These are phyloP conservation scores for Stercorarius parasiticus DNA, from an alignment of 2,113 vertebrate genomes.

Conservation along the genomic window DNA sequence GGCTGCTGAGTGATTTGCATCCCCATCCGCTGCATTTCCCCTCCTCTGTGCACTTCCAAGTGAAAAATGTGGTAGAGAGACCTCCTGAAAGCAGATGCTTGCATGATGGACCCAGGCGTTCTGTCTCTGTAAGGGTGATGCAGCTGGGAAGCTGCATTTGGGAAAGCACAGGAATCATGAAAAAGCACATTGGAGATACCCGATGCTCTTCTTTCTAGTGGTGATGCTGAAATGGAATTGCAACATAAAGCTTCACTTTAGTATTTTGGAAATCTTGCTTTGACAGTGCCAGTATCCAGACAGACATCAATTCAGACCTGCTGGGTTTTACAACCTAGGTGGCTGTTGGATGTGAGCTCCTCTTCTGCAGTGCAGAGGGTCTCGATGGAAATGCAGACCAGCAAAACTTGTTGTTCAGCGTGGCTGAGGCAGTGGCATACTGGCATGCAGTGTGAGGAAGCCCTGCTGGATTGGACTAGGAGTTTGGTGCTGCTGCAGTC, in stretches of 20 bases:
- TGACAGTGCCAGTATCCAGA: not conserved
- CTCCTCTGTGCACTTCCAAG: not conserved
- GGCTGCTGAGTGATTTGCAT: not conserved
- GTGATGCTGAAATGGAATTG: not conserved
- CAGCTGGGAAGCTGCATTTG: too few species aligned
- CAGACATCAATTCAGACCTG: not conserved
- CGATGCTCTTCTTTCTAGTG: not conserved
- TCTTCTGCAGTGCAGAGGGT: not conserved
- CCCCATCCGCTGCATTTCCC: not conserved
- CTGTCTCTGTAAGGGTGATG: not conserved
- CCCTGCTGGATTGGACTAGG: not conserved
- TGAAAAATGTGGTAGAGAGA: not conserved
- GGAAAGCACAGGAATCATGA: not conserved
- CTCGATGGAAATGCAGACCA: not conserved
- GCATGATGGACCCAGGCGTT: fast-evolving
- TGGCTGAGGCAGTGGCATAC: not conserved
- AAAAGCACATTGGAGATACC: not conserved
- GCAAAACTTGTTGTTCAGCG: not conserved
- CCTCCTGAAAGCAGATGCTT: not conserved
- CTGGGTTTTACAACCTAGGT: not conserved
- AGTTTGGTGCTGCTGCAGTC: not conserved
- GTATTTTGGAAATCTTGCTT: not conserved
- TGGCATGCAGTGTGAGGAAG: not conserved
- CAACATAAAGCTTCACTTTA: not conserved
- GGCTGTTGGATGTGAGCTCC: not conserved